Conservation (phyloP, 2,888 invertebrate species). For the Pelosia muscerda region DNA sequence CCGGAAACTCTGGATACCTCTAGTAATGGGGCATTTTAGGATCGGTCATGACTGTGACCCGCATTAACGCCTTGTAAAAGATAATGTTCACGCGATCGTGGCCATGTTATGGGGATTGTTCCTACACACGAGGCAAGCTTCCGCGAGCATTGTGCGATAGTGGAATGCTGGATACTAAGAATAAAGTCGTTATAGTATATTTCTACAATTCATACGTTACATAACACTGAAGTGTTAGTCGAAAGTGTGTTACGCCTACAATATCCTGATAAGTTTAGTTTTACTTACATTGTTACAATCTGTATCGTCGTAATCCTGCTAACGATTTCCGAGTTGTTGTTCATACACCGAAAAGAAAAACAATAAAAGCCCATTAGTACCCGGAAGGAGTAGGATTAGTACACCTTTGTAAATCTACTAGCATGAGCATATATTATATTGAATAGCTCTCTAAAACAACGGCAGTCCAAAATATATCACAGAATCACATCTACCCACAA, state of each 20-base stretch:
- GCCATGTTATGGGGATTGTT: constrained; percentile 30
- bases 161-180: background rate
- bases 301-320: background rate
- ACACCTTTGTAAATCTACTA: background rate
- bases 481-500: constrained; percentile 38
- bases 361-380: background rate
- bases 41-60: constrained; percentile 48
- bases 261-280: constrained; percentile 6
- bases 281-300: background rate
- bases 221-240: background rate
- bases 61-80: constrained; percentile 48
- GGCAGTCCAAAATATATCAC: constrained; percentile 36
- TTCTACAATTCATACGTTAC: background rate
- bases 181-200: constrained; percentile 23
- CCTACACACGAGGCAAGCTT: constrained; percentile 32
- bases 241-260: background rate
- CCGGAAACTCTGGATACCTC: background rate
- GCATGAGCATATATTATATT: background rate
- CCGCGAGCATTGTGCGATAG: constrained; percentile 19
- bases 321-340: background rate
- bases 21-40: constrained; percentile 49
- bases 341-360: background rate
- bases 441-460: constrained; percentile 14
- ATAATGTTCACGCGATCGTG: constrained; percentile 46
- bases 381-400: background rate